phyloP scores from a whole-genome alignment of 2,113 vertebrate genomes.

The Poecilia latipinna region DNA sequence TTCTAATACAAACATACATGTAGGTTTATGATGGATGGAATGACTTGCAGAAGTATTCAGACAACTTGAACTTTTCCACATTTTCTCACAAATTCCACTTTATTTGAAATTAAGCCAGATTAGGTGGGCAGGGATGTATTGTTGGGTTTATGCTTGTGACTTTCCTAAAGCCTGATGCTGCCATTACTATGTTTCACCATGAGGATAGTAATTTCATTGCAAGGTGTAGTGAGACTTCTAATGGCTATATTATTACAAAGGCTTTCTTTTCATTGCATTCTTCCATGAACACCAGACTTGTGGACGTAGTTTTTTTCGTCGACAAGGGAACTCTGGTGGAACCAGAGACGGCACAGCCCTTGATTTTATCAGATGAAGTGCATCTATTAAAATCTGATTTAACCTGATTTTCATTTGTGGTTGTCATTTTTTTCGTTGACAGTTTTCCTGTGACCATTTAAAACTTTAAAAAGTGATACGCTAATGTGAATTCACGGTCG shows the following conservation, averaged over 20 bases:
- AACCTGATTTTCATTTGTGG: too few relatives aligned
- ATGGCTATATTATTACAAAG: background rate
- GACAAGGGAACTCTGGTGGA: too few relatives aligned
- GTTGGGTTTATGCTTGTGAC: background rate
- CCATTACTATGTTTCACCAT: background rate
- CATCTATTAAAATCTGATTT: too few relatives aligned
- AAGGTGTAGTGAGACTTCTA: background rate
- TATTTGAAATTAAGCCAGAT: too few relatives aligned
- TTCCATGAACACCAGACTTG: background rate
- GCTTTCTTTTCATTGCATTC: background rate
- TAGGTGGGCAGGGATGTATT: background rate
- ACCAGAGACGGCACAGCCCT: too few relatives aligned
- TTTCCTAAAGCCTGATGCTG: background rate
- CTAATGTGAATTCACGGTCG: background rate
- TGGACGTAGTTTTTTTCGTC: too few relatives aligned
- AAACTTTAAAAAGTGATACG: too few relatives aligned
- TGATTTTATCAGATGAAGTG: too few relatives aligned
- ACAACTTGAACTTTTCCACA: too few relatives aligned
- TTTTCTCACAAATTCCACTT: too few relatives aligned
- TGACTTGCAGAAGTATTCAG: background rate
- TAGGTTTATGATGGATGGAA: background rate
- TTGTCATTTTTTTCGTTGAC: too few relatives aligned
- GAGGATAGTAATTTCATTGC: background rate
- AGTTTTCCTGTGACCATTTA: too few relatives aligned
- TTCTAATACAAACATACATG: background rate